These are phyloP conservation scores for Leptopilina myrica DNA, from an alignment of 2,888 invertebrate genomes.

Conservation along the genomic window DNA sequence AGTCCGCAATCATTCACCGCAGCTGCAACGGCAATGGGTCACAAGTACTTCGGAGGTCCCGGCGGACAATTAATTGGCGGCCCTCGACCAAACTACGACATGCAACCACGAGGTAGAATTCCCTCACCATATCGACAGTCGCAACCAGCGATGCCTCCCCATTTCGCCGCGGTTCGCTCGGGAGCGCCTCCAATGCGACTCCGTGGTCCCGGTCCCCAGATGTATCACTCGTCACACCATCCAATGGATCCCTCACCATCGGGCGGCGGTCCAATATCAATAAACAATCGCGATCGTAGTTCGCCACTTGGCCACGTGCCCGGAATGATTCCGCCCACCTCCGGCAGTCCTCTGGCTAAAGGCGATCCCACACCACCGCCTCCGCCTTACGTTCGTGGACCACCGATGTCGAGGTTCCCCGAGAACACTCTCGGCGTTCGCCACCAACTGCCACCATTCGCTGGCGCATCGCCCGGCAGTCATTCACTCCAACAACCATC, in stretches of 20 bases:
- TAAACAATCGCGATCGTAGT: conserved; percentile 69
- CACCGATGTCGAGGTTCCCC: conserved; percentile 70
- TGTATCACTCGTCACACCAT: conserved; percentile 77
- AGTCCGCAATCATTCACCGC: conserved; percentile 74
- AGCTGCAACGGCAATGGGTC: conserved; percentile 75
- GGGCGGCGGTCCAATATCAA: conserved; percentile 78
- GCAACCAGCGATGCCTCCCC: conserved; percentile 69
- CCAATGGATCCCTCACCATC: conserved; percentile 79
- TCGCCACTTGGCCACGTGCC: conserved; percentile 66
- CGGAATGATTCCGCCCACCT: conserved; percentile 74
- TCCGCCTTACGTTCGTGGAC: conserved; percentile 72
- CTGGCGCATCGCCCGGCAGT: conserved; percentile 67
- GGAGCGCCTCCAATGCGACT: conserved; percentile 74
- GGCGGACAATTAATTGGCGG: conserved; percentile 68
- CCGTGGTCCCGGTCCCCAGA: conserved; percentile 70
- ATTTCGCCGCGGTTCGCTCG: conserved; percentile 70
- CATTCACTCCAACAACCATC: conserved; percentile 73
- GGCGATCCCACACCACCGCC: conserved; percentile 73
- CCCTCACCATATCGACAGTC: conserved; percentile 73
- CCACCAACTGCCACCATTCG: conserved; percentile 71
- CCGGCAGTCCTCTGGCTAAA: conserved; percentile 74
- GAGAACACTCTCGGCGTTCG: conserved; percentile 60
- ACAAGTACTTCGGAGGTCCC: conserved; percentile 73
- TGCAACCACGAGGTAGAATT: conserved; percentile 72
- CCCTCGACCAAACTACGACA: conserved; percentile 70